Evolutionary conservation across 2,888 invertebrate species (phyloP), one percentile per base, ranked within the genome.

Genomic region (Sinhomidia bicolor): DNA sequence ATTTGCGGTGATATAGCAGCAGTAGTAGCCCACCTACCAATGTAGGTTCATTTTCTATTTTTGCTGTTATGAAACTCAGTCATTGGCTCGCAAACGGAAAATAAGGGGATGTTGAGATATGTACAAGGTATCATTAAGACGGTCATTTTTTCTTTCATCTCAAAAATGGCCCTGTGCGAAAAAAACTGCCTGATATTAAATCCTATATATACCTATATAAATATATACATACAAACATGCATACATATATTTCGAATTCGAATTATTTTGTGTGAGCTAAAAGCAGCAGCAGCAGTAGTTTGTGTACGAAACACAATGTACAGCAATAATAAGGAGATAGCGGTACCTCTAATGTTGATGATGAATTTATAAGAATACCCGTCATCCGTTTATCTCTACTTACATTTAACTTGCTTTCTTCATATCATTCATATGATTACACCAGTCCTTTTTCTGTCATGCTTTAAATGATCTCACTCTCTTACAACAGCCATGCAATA

Each of bases 41-140:
- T 36, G 36, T 65, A 47, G 26, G 74, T 71, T 71, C 74, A 62
- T 82, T 82, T 68, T 68, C 68, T 68, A 82, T 82, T 68, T 82
- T 82, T 68, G 68, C 82, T 26, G 82, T 82, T 82, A 82, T 41
- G 57, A 62, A 57, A 84, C 9, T 60, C 76, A 60, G 76, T 47
- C 74, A 84, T 76, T 62, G 17, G 12, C 36, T 23, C n/a, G n/a
- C 9, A 83, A 51, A 51, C 23, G 12, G 3, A 26, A 71, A 23
- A 74, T 41, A 84, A 74, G n/a, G n/a, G n/a, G n/a, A 81, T 26
- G 36, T 29, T 71, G 71, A 10, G 10, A 47, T 26, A 47, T 0
- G n/a, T n/a, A n/a, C n/a, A n/a, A 47, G 60, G 84, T 85, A 68
- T 85, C 41, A 85, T 85, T 85, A 85, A 54, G 60, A 62, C 60